Evolutionary conservation across 2,888 invertebrate genomes (phyloP).

Genomic region (Pollenia angustigena): DNA sequence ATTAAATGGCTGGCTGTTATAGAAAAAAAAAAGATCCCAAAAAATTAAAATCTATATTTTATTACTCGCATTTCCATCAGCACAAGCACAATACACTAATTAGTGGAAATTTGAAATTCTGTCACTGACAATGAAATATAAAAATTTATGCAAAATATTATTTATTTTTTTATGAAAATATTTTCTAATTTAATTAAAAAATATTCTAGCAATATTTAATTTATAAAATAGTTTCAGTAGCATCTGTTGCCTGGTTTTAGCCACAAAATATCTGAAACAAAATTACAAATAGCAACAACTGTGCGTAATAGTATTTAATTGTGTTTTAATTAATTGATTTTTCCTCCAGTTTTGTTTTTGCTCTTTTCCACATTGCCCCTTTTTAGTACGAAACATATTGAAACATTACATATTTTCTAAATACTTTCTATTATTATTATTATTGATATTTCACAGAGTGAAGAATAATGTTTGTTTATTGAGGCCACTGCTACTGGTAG

Average conservation of each 20-base stretch:
- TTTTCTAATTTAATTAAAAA: slow-evolving; percentile 46
- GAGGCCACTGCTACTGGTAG: slow-evolving; percentile 2
- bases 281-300: slow-evolving; percentile 38
- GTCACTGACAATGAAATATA: slow-evolving; percentile 14
- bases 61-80: not conserved
- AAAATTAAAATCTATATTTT: not conserved
- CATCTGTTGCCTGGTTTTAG: slow-evolving; percentile 21
- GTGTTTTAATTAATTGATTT: slow-evolving; percentile 71
- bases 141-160: slow-evolving; percentile 19
- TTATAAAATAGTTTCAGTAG: not conserved
- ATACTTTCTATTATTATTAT: slow-evolving; percentile 43
- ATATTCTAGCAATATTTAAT: slow-evolving; percentile 19
- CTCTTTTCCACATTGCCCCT: not conserved
- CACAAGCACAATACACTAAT: not conserved
- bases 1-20: slow-evolving; percentile 2
- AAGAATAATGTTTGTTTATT: slow-evolving; percentile 42
- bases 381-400: slow-evolving; percentile 17
- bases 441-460: slow-evolving; percentile 29
- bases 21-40: not conserved
- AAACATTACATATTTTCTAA: slow-evolving; percentile 57
- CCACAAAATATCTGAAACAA: slow-evolving; percentile 27
- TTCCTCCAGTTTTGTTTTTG: not conserved
- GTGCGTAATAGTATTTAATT: slow-evolving; percentile 63
- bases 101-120: slow-evolving; percentile 27
- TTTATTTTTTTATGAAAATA: not conserved